Base-by-base conservation (phyloP, 2,888 invertebrate species). In the Scaptomyza polygonia region DNA sequence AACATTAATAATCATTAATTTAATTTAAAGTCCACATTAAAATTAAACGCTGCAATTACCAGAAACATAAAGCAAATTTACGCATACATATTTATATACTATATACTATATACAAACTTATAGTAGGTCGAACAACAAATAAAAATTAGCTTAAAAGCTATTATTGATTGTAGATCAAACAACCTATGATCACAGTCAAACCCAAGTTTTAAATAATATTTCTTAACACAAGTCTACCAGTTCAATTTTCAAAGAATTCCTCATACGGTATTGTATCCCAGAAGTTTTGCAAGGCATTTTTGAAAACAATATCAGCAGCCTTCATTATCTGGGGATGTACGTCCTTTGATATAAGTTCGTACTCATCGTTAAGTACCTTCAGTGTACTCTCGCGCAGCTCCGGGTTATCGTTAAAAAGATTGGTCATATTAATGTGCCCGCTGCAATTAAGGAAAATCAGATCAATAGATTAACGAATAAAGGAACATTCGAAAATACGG, bases 301-400 rank as follows among this genome's bases (percentile, higher is more conserved):
- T 40, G 0, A 70, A 53, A 21, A 51, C 49, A 0, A 54, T 36
- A 51, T 71, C 66, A 4, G 51, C 7, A 4, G 69, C 87, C 4
- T 65, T 75, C 11, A 67, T 67, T 16, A 89, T 65, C 29, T 57
- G 58, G 0, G 89, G 88, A 34, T 79, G 73, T 8, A 89, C 54
- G 16, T 88, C 86, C 27, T 57, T 54, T n/a, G 80, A 72, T 8
- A 89, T 49, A 0, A 72, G 30, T 3, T 64, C 34, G 83, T 86
- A 89, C 34, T 89, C 77, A 12, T 79, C 77, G 42, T 89, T 89
- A 0, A 89, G 53, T 6, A 87, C 63, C 49, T 75, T 66, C 29
- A 86, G n/a, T 4, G 88, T 88, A 54, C 77, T 89, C 3, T 89
- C 81, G 3, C 80, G 70, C 7, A 89, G 61, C 1, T 73, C 72